Conservation (phyloP, 2,797 vertebrate genomes). For the Hypotaenidia philippensis region DNA sequence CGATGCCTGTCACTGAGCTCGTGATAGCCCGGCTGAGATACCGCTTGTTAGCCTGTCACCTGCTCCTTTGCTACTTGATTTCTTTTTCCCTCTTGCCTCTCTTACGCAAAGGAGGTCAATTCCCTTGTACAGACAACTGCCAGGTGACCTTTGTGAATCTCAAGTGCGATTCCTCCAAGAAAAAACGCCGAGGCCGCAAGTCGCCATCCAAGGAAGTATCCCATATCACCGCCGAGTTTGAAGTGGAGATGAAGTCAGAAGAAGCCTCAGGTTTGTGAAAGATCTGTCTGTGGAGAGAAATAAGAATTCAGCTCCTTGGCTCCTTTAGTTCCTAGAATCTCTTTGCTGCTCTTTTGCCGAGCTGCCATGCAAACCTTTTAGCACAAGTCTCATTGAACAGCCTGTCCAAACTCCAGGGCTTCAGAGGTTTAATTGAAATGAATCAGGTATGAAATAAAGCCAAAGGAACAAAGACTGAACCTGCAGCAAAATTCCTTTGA, state of each 20-base stretch:
- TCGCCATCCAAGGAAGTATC: slow-evolving; percentile 94
- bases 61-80: slow-evolving; percentile 24
- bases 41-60: background rate
- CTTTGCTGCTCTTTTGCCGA: background rate
- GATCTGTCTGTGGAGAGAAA: background rate
- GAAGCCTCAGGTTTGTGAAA: slow-evolving; percentile 89
- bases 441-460: background rate
- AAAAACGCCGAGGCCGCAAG: slow-evolving; percentile 91
- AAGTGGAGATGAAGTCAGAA: slow-evolving; percentile 93
- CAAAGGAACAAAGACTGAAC: background rate
- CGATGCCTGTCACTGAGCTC: background rate
- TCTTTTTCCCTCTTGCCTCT: slow-evolving; percentile 16
- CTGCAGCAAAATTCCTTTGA: background rate
- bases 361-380: background rate
- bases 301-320: background rate
- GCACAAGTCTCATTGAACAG: background rate
- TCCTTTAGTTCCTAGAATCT: background rate
- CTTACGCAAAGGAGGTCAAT: slow-evolving; percentile 78
- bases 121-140: slow-evolving; percentile 90
- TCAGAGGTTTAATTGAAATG: background rate
- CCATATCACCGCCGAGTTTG: slow-evolving; percentile 93
- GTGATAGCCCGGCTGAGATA: background rate
- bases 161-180: slow-evolving; percentile 96
- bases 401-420: background rate
- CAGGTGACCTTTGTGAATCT: slow-evolving; percentile 94